Evolutionary conservation across 1,140 invertebrate genomes (phyloP).

Genomic region (Achroia grisella): DNA sequence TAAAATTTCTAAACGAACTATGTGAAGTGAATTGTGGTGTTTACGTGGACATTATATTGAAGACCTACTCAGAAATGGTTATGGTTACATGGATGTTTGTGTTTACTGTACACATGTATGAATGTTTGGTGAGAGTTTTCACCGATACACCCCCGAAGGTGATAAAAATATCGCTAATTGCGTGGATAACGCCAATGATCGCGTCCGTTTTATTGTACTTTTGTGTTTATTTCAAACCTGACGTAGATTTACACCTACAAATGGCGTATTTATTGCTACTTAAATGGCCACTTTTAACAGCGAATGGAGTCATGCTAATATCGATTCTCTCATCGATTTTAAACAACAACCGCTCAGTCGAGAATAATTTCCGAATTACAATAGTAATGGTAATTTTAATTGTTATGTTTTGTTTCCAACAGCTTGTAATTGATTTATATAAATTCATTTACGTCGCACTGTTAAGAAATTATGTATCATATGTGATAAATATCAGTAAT

Average conservation of each 20-base stretch:
- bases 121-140: slow-evolving; percentile 50
- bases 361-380: slow-evolving; percentile 35
- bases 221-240: slow-evolving; percentile 12
- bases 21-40: slow-evolving; percentile 4
- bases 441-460: slow-evolving; percentile 28
- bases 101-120: slow-evolving; percentile 53
- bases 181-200: slow-evolving; percentile 34
- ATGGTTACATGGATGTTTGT: slow-evolving; percentile 52
- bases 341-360: slow-evolving; percentile 27
- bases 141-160: slow-evolving; percentile 17
- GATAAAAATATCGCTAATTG: slow-evolving; percentile 27
- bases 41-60: slow-evolving; percentile 17
- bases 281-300: slow-evolving; percentile 49
- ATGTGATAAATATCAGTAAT: slow-evolving; percentile 29
- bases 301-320: slow-evolving; percentile 38
- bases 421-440: slow-evolving; percentile 37
- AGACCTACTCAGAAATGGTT: slow-evolving; percentile 39
- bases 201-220: slow-evolving; percentile 17
- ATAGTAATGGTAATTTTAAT: slow-evolving; percentile 47
- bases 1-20: slow-evolving; percentile 16
- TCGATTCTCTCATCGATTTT: slow-evolving; percentile 36
- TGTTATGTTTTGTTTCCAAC: slow-evolving; percentile 49
- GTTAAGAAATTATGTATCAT: slow-evolving; percentile 5
- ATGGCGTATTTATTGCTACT: slow-evolving; percentile 32
- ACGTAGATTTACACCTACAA: slow-evolving; percentile 14